Percentiles rank a stretch among this genome's conserved stretches.
Evolutionary conservation across 1,140 invertebrate genomes (phyloP).

Genomic region (Halotydeus destructor): DNA sequence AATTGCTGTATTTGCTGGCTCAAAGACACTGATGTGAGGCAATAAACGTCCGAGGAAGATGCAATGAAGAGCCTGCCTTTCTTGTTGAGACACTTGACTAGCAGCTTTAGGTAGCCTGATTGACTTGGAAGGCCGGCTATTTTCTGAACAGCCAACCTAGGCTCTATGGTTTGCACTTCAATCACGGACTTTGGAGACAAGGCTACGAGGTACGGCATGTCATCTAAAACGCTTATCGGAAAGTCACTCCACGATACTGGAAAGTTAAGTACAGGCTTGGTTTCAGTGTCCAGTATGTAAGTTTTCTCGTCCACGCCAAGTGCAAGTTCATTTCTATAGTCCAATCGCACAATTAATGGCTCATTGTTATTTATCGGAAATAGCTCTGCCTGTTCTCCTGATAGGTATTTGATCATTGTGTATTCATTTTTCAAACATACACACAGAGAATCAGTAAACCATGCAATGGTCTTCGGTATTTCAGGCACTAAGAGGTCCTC

Average conservation of each 20-base stretch:
- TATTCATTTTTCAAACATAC: conserved; percentile 67
- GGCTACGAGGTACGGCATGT: conserved; percentile 70
- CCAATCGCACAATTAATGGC: conserved; percentile 51
- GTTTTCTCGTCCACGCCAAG: conserved; percentile 61
- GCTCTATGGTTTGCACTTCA: conserved; percentile 55
- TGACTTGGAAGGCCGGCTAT: conserved; percentile 29
- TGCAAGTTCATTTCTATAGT: conserved; percentile 46
- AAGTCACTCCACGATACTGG: conserved; percentile 56
- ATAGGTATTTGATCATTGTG: conserved; percentile 43
- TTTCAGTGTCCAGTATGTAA: conserved; percentile 50
- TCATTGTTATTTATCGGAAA: conserved; percentile 63
- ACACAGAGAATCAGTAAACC: conserved; percentile 58
- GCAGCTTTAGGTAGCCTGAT: conserved; percentile 5
- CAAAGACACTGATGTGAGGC: conserved; percentile 49
- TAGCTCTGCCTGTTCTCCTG: conserved; percentile 46
- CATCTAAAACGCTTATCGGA: conserved; percentile 32
- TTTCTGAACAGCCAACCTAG: conserved; percentile 47
- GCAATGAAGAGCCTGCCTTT: conserved; percentile 58
- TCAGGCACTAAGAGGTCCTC: conserved; percentile 55
- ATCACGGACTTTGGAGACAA: conserved; percentile 41
- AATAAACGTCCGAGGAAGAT: conserved; percentile 66
- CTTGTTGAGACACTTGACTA: conserved; percentile 10
- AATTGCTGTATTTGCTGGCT: conserved; percentile 56
- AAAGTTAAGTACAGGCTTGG: conserved; percentile 41
- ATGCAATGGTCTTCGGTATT: conserved; percentile 58